Base-by-base conservation (phyloP, 1,140 invertebrate species). In the Hylyphantes graminicola region DNA sequence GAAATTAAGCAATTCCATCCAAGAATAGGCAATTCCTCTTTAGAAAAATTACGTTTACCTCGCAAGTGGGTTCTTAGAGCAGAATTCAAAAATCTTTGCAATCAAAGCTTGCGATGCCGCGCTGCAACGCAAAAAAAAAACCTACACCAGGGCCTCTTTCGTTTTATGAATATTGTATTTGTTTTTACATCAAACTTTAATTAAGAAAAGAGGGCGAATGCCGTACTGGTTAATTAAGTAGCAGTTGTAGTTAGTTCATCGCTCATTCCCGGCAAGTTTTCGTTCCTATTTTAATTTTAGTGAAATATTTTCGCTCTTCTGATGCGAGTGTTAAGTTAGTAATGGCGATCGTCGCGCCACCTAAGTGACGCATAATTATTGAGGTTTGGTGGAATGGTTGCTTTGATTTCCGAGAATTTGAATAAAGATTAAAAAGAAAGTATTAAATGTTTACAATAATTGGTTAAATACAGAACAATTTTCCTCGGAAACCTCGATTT, bases 331-430 rank as follows among this genome's bases (percentile, higher is more conserved):
- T 19, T 54, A 15, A 12, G 53, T 74, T 74, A 74, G 57, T 74
- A 74, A 74, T 74, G n/a, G 54, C 54, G 53, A 74, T 74, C 72
- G 59, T 74, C 19, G 59, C 72, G 72, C 53, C 17, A 74, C 19
- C 53, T 74, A 7, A 55, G 72, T 74, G 72, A 54, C 53, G 59
- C 55, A 15, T 57, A 74, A 57, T 57, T 74, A 61, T 61, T 21
- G 35, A 35, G 35, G 35, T 35, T 35, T 35, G 2, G 35, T 35
- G 35, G 5, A 35, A 35, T 35, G 35, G 35, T 35, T 35, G 35
- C 35, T 35, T 35, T 35, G 35, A 35, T 35, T 35, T 35, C 35
- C 35, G 35, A 35, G 35, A 35, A 35, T 35, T 35, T 35, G 35
- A 35, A 35, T 35, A 35, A 35, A 35, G 35, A 1, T 35, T 35